A percentile compares a stretch with the other conserved stretches of the same genome.
These are phyloP conservation scores for Petrocephalus zakoni DNA, from an alignment of 2,113 vertebrate species.

Conservation along the genomic window DNA sequence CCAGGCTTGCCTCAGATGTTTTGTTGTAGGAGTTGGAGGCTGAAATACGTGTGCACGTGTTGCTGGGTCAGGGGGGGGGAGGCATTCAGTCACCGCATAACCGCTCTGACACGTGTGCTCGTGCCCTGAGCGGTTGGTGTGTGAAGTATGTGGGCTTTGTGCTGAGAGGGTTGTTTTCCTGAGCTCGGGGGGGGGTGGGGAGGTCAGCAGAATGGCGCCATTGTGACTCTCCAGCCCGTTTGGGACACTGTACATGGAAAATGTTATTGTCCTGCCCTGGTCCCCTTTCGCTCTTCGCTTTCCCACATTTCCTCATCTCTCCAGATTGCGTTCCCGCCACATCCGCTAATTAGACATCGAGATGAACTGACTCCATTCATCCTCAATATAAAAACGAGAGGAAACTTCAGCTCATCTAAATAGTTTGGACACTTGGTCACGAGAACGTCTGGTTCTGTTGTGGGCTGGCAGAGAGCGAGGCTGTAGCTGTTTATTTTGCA, in stretches of 20 bases:
- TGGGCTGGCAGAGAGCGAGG: background rate
- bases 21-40: background rate
- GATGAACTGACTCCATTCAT: background rate
- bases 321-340: background rate
- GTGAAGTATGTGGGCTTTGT: background rate
- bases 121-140: background rate
- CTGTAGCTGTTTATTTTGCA: background rate
- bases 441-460: background rate
- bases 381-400: background rate
- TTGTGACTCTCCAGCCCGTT: conserved; percentile 11
- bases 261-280: conserved; percentile 23
- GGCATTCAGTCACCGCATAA: background rate
- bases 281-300: background rate
- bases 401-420: background rate
- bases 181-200: background rate
- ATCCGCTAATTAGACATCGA: background rate
- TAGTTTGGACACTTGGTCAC: background rate
- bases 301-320: background rate
- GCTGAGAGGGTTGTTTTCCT: conserved; percentile 20
- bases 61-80: conserved; percentile 30
- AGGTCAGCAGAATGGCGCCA: background rate
- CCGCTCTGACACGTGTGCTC: conserved; percentile 21
- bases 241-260: conserved; percentile 29
- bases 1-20: background rate
- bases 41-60: background rate